phyloP scores from a whole-genome alignment of 2,797 vertebrate genomes.

The Enteromius thamalakanensis region DNA sequence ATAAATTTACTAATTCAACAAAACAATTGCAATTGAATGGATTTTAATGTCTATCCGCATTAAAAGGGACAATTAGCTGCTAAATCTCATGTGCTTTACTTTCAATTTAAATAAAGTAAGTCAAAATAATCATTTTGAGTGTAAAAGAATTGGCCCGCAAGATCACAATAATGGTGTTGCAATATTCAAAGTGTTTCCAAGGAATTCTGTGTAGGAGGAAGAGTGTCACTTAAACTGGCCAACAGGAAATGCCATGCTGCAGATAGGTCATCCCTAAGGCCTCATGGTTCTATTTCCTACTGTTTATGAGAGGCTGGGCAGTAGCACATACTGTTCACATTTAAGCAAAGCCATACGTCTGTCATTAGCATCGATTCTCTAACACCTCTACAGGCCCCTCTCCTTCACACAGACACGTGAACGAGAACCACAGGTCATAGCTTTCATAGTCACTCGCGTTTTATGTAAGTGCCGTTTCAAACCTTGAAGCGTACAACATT shows the following conservation, averaged over 20 bases:
- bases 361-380: slow-evolving; percentile 1
- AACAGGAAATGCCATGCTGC: slow-evolving; percentile 60
- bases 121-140: neutral
- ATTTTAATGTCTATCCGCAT: neutral
- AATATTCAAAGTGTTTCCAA: slow-evolving; percentile 12
- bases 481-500: neutral
- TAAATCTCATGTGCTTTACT: neutral
- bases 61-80: neutral
- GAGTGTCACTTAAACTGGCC: slow-evolving; percentile 51
- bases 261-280: slow-evolving; percentile 55
- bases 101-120: neutral
- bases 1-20: neutral
- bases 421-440: neutral
- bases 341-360: neutral
- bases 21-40: neutral
- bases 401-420: neutral
- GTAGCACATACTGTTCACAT: slow-evolving; percentile 18
- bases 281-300: slow-evolving; percentile 50
- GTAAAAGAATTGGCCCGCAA: neutral
- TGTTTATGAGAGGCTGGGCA: slow-evolving; percentile 43
- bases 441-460: neutral
- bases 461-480: neutral
- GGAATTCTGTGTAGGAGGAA: slow-evolving; percentile 44
- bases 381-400: neutral
- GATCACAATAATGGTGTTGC: neutral